Base-by-base conservation (phyloP, 2,888 invertebrate genomes). In the Caradrina kadenii region DNA sequence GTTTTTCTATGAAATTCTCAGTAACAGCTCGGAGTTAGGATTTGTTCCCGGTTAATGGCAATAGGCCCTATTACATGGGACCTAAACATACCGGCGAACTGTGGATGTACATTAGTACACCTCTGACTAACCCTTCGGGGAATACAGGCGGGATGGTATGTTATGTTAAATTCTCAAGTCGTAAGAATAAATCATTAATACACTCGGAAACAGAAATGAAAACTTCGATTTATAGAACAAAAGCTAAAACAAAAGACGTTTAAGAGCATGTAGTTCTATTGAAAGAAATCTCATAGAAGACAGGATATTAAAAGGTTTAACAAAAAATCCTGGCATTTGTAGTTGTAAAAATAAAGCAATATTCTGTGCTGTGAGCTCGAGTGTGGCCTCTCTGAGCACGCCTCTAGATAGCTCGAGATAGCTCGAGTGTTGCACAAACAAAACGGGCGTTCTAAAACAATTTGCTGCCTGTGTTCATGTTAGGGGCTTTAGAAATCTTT, bases 361-460 rank as follows among this genome's bases (percentile, higher is more conserved):
- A 75, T 79, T 79, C 59, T 58, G 58, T 59, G 60, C 55, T 71
- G 66, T 19, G 79, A 68, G 54, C 63, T 75, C 66, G 72, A 83
- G 84, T 82, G 72, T 78, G 50, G 63, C 74, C 78, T 80, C 85
- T 87, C 67, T 26, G 76, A 81, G 83, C 86, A 82, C 84, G 84
- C 79, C 73, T 79, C 67, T 80, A 80, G 82, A 83, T 80, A 73
- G 75, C 82, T 76, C 65, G 82, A 80, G 82, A 83, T 81, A 73
- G 79, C 84, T 83, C 73, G 85, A 89, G 89, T 82, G 86, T 80
- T 82, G 70, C 74, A 76, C 86, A 88, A 87, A 88, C 85, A 88
- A 86, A 85, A 82, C 73, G 72, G 26, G 73, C 64, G 76, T 76
- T 82, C 82, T 87, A 82, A 87, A 88, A 88, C 88, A 88, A 88